Conservation (phyloP, 2,888 invertebrate species). For the Phyto melanocephala region DNA sequence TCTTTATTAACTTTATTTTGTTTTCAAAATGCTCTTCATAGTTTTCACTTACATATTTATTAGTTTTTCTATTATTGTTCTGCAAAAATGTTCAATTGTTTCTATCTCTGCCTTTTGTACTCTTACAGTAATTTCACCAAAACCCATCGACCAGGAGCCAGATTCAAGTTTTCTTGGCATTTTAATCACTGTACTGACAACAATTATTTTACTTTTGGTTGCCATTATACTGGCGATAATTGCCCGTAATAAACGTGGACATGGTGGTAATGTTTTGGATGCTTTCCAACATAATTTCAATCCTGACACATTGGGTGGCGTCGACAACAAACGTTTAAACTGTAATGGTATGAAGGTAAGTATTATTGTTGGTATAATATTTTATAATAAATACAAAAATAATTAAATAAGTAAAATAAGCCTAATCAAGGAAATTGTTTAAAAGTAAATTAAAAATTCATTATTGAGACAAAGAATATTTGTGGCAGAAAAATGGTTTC, state of each 20-base stretch:
- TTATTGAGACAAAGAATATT: too few relatives aligned
- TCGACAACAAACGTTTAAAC: constrained; percentile 78
- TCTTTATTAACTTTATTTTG: background rate
- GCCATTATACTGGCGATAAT: constrained; percentile 86
- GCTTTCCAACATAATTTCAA: constrained; percentile 79
- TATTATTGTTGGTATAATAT: too few relatives aligned
- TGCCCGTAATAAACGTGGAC: constrained; percentile 82
- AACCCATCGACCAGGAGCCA: constrained; percentile 81
- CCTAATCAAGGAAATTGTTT: too few relatives aligned
- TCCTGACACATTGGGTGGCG: constrained; percentile 78
- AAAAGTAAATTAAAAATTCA: too few relatives aligned
- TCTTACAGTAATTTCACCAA: constrained; percentile 77
- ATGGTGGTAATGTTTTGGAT: constrained; percentile 78
- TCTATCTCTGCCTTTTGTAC: constrained; percentile 10
- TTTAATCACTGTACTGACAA: constrained; percentile 85
- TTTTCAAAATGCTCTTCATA: background rate
- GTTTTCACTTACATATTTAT: background rate
- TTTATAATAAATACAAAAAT: too few relatives aligned
- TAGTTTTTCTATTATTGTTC: too few relatives aligned
- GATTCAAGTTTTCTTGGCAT: constrained; percentile 83
- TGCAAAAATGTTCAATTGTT: background rate
- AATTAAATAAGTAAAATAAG: too few relatives aligned
- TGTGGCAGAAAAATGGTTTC: too few relatives aligned
- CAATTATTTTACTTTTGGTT: constrained; percentile 85
- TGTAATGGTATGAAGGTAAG: constrained; percentile 79